phyloP scores from a whole-genome alignment of 2,797 vertebrate genomes.

The Sphaeramia orbicularis region DNA sequence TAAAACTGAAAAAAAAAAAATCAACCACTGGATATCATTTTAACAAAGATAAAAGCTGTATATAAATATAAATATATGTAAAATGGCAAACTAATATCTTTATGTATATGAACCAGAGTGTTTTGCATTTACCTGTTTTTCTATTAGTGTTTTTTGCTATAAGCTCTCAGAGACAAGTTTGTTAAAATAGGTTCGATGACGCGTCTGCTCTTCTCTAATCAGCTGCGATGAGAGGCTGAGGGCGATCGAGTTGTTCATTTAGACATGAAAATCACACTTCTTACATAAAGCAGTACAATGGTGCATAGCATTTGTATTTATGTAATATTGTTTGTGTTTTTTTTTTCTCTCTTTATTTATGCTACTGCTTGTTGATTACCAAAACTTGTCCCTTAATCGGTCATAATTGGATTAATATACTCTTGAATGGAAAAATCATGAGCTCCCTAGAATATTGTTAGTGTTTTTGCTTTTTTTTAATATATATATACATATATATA shows the following conservation, averaged over 20 bases:
- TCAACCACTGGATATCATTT: slow-evolving; percentile 96
- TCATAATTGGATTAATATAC: slow-evolving; percentile 81
- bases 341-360: slow-evolving; percentile 86
- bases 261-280: slow-evolving; percentile 77
- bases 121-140: slow-evolving; percentile 89
- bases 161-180: slow-evolving; percentile 85
- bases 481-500: background rate
- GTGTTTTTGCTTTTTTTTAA: slow-evolving; percentile 73
- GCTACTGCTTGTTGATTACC: slow-evolving; percentile 87
- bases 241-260: slow-evolving; percentile 68
- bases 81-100: slow-evolving; percentile 91
- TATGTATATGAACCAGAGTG: slow-evolving; percentile 91
- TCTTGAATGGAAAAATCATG: slow-evolving; percentile 83
- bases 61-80: slow-evolving; percentile 91
- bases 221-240: slow-evolving; percentile 62
- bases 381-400: slow-evolving; percentile 83
- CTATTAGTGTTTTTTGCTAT: slow-evolving; percentile 88
- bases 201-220: slow-evolving; percentile 73
- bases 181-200: slow-evolving; percentile 76
- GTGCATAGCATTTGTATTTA: slow-evolving; percentile 89
- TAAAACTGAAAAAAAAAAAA: slow-evolving; percentile 82
- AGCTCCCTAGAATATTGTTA: slow-evolving; percentile 77
- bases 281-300: slow-evolving; percentile 82
- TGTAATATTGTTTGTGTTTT: slow-evolving; percentile 82
- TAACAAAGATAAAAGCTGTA: slow-evolving; percentile 87